Conservation (phyloP, 2,888 invertebrate species). For the Elmis aenea region DNA sequence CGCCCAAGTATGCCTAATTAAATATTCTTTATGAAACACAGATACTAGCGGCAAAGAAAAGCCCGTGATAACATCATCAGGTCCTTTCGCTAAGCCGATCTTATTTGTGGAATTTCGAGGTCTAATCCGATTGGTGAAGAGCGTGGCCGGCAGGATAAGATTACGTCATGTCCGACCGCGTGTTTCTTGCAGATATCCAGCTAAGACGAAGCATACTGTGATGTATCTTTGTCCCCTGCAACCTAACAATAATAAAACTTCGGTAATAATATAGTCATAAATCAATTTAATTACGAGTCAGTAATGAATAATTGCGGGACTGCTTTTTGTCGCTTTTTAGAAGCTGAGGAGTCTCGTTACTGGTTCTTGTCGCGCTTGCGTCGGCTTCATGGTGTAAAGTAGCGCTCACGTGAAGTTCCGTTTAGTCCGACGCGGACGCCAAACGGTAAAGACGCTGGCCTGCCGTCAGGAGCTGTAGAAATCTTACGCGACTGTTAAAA, state of each 20-base stretch:
- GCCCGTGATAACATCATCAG: constrained; percentile 15
- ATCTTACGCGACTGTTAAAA: constrained; percentile 7
- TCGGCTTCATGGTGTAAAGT: constrained; percentile 13
- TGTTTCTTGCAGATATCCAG: constrained; percentile 21
- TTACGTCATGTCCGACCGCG: constrained; percentile 23
- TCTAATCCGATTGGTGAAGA: constrained; percentile 23
- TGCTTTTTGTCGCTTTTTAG: constrained; percentile 19
- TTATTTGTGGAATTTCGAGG: constrained; percentile 20
- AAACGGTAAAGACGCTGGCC: constrained; percentile 18
- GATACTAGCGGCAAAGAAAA: constrained; percentile 10
- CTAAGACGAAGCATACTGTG: constrained; percentile 9
- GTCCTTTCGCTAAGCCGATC: constrained; percentile 19
- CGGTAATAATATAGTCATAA: constrained; percentile 31
- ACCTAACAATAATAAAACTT: constrained; percentile 22
- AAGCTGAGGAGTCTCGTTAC: constrained; percentile 21
- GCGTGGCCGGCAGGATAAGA: constrained; percentile 27
- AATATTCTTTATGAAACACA: constrained; percentile 11
- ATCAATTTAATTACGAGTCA: constrained; percentile 36
- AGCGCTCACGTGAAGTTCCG: constrained; percentile 32
- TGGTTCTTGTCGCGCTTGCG: constrained; percentile 31
- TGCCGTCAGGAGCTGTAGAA: constrained; percentile 2
- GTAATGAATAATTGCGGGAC: constrained; percentile 35
- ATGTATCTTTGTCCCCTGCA: constrained; percentile 5
- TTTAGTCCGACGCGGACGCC: constrained; percentile 38
- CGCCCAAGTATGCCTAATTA: constrained; percentile 7